Evolutionary conservation across 2,797 vertebrate genomes (phyloP), one percentile per base, ranked within the genome.

Genomic region (Discoglossus pictus): DNA sequence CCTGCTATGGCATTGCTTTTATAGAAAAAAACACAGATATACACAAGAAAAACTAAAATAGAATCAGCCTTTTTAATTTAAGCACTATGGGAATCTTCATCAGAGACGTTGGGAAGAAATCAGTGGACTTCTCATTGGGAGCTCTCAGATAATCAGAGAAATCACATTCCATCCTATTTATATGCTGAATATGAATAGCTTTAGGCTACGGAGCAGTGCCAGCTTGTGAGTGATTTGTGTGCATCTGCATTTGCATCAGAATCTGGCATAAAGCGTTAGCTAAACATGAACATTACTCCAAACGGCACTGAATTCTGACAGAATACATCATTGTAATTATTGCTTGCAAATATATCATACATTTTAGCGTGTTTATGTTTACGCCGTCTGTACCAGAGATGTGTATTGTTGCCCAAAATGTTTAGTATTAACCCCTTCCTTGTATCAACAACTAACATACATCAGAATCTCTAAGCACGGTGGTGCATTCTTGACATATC

Each of bases 241-340:
- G 13, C 12, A 16, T 40, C 53, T 56, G 36, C n/a, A 56, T 35
- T 36, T 31, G 15, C 17, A 54, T 12, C 31, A 36, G 2, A 18
- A 54, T 18, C 31, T 25, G 7, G 23, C 8, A 4, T 1, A 2
- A 2, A 34, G 2, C 24, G 13, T 1, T 38, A 7, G 51, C 8
- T 54, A 18, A 38, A 54, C 51, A 38, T 54, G 16, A 46, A 20
- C 43, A 46, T 21, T 11, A 47, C 20, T 55, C 17, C 17, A 38
- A 36, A 21, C 10, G 2, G 13, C 11, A 13, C 7, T 40, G 20
- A 20, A n/a, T 40, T 40, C 25, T 40, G 12, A 56, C 53, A 55
- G 20, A 38, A 55, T 55, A 38, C 11, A 55, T 55, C 35, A 38
- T 55, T 39, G 35, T 55, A 55, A 55, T 39, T 39, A 55, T 47